Conservation (phyloP, 2,113 vertebrate genomes). For the Galeopterus variegatus region DNA sequence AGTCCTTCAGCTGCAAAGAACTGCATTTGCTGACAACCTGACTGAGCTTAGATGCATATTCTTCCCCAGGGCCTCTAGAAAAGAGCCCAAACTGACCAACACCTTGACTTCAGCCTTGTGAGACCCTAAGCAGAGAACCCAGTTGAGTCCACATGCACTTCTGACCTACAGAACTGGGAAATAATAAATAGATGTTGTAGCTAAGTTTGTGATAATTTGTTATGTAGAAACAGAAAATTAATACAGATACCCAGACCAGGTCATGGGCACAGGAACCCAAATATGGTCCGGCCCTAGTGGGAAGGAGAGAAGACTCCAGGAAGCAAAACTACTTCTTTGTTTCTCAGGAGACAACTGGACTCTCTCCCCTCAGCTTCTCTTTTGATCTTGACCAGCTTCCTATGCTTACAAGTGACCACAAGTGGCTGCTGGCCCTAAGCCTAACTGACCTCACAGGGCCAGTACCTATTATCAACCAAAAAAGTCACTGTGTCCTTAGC, state of each 20-base stretch:
- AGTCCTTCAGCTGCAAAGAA: not conserved
- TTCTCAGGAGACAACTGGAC: not conserved
- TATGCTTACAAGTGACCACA: not conserved
- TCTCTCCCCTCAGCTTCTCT: not conserved
- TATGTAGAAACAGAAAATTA: not conserved
- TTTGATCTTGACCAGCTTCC: not conserved
- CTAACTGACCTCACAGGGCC: not conserved
- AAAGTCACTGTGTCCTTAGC: not conserved
- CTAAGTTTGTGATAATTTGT: conserved; percentile 2
- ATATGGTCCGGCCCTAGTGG: fast-evolving
- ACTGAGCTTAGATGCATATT: not conserved
- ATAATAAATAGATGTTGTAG: not conserved
- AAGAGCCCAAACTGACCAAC: not conserved
- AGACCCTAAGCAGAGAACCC: not conserved
- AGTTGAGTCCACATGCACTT: not conserved
- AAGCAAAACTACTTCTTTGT: not conserved
- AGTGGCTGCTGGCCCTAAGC: not conserved
- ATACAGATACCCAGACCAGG: not conserved
- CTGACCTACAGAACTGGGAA: not conserved
- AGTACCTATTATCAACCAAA: not conserved
- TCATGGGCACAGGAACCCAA: not conserved
- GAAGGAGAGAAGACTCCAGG: not conserved
- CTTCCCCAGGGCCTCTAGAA: not conserved
- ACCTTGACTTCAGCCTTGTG: not conserved
- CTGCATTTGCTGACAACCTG: not conserved